A percentile compares a stretch with the other conserved stretches of the same genome.
Evolutionary conservation across 64 coral and sea anemone genomes (phyloP).

Genomic region (Catalaphyllia jardinei): DNA sequence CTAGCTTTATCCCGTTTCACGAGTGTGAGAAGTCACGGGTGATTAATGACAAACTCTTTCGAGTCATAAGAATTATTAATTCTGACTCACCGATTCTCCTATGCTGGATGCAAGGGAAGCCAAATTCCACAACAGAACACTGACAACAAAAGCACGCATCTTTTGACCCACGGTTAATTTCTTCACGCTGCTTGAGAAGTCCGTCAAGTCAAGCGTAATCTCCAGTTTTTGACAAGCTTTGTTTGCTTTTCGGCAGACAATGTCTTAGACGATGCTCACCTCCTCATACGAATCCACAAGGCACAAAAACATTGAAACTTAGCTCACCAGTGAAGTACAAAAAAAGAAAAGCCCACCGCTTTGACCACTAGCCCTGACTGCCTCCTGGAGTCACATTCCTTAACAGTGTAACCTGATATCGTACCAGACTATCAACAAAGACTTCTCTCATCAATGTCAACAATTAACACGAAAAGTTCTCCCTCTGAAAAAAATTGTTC

Average conservation of each 20-base stretch:
- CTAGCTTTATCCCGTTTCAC: not conserved
- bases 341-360: no score
- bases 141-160: not conserved
- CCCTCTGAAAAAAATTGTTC: no score
- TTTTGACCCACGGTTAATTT: not conserved
- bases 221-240: not conserved
- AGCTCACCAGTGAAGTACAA: not conserved
- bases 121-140: constrained; percentile 27
- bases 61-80: not conserved
- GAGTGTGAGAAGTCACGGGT: not conserved
- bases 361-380: not conserved
- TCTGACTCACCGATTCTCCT: constrained; percentile 7
- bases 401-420: not conserved
- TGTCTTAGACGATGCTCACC: not conserved
- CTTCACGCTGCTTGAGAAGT: not conserved
- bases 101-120: not conserved
- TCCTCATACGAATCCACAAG: not conserved
- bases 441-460: no score
- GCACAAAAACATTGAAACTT: not conserved
- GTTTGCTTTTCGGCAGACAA: not conserved
- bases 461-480: no score
- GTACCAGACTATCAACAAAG: not conserved
- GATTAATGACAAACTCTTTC: not conserved
- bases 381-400: not conserved
- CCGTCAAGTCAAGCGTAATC: not conserved